Conservation (phyloP, 2,888 invertebrate genomes). For the Mamestra brassicae region DNA sequence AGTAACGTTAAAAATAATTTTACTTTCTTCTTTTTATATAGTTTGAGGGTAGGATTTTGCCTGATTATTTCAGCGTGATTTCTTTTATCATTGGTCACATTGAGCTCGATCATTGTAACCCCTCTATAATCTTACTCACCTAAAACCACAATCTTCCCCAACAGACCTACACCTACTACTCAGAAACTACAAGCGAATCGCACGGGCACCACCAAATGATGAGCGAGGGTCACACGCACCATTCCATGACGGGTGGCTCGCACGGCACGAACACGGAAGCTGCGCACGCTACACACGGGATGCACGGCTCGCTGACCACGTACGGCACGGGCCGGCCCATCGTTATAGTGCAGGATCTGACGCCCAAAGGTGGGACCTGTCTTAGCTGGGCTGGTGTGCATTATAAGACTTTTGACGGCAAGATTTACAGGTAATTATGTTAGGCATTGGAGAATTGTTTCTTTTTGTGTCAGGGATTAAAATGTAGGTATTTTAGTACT, state of each 20-base stretch:
- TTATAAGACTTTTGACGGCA: slow-evolving; percentile 96
- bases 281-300: slow-evolving; percentile 3
- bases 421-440: slow-evolving; percentile 93
- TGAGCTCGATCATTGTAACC: not conserved
- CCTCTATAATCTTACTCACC: not conserved
- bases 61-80: too few relatives aligned
- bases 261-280: slow-evolving; percentile 31
- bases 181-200: slow-evolving; percentile 55
- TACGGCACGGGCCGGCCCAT: slow-evolving; percentile 61
- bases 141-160: not conserved
- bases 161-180: slow-evolving; percentile 61
- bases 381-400: slow-evolving; percentile 95
- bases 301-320: slow-evolving; percentile 19
- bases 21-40: too few relatives aligned
- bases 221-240: slow-evolving; percentile 51
- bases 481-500: too few relatives aligned
- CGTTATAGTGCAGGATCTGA: slow-evolving; percentile 81
- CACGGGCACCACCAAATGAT: slow-evolving; percentile 46
- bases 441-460: not conserved
- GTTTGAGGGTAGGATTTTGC: too few relatives aligned
- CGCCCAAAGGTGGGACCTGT: slow-evolving; percentile 93
- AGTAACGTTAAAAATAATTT: too few relatives aligned
- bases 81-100: not conserved
- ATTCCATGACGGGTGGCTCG: slow-evolving; percentile 44
- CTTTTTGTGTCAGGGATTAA: not conserved